phyloP scores from a whole-genome alignment of 2,113 vertebrate species.

The Dicentrarchus labrax region DNA sequence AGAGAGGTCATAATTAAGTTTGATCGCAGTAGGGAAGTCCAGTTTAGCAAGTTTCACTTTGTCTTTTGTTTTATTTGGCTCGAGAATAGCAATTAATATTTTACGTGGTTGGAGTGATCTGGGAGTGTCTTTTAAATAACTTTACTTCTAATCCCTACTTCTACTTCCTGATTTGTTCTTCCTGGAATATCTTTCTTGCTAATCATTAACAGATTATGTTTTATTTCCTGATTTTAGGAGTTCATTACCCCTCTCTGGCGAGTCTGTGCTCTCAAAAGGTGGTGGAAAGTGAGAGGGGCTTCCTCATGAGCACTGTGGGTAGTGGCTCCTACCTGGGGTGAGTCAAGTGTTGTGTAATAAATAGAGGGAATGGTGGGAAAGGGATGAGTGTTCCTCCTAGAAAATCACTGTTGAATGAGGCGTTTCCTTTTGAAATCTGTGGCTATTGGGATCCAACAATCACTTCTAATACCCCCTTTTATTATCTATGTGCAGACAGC shows the following conservation, averaged over 20 bases:
- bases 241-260: slow-evolving; percentile 87
- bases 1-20: background rate
- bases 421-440: background rate
- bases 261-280: slow-evolving; percentile 93
- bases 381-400: background rate
- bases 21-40: background rate
- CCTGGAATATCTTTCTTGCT: background rate
- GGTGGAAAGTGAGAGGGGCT: slow-evolving; percentile 90
- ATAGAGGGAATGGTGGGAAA: background rate
- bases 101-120: rapidly evolving
- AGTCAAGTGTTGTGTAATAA: slow-evolving; percentile 68
- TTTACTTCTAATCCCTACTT: no score
- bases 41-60: background rate
- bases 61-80: background rate
- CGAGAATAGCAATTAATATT: background rate
- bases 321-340: slow-evolving; percentile 96
- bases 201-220: background rate
- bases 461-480: background rate
- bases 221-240: slow-evolving; percentile 73
- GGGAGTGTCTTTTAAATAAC: background rate
- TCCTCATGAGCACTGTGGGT: slow-evolving; percentile 94
- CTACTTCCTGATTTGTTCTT: background rate
- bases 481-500: background rate
- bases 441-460: background rate
- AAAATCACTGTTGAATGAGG: background rate